phyloP scores from a whole-genome alignment of 1,140 invertebrate species.

The Cydia pomonella region DNA sequence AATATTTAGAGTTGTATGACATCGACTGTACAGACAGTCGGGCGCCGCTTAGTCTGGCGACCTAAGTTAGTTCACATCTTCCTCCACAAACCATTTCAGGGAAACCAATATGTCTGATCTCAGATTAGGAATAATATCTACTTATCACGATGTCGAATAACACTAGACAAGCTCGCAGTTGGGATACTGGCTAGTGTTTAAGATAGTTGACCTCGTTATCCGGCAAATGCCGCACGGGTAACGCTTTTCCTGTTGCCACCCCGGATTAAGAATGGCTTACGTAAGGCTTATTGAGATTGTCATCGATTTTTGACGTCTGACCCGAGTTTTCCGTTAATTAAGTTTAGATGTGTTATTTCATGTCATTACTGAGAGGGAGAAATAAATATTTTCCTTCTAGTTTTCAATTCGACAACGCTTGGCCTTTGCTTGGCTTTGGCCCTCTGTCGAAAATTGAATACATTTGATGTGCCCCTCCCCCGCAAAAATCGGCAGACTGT shows the following conservation, averaged over 20 bases:
- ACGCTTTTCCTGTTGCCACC: background rate
- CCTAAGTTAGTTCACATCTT: background rate
- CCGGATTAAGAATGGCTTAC: background rate
- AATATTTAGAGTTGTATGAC: background rate
- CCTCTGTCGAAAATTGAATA: no score
- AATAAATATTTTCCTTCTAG: background rate
- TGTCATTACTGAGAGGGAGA: background rate
- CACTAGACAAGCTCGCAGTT: background rate
- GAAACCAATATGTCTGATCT: background rate
- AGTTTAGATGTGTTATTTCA: background rate
- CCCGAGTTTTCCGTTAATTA: background rate
- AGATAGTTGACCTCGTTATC: conserved; percentile 1
- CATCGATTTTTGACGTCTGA: background rate
- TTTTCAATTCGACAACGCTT: no score
- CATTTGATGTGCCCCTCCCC: no score
- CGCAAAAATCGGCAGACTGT: no score
- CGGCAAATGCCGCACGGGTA: background rate
- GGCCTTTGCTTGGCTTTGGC: no score
- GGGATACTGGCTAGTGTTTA: no score
- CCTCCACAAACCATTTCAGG: background rate
- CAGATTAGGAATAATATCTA: background rate
- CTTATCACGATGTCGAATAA: background rate
- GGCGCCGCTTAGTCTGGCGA: background rate
- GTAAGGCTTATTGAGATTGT: conserved; percentile 3
- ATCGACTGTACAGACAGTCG: background rate